A percentile compares a stretch with the other conserved stretches of the same genome.
Evolutionary conservation across 2,888 invertebrate genomes (phyloP).

Genomic region (Alviniconcha strummeri): DNA sequence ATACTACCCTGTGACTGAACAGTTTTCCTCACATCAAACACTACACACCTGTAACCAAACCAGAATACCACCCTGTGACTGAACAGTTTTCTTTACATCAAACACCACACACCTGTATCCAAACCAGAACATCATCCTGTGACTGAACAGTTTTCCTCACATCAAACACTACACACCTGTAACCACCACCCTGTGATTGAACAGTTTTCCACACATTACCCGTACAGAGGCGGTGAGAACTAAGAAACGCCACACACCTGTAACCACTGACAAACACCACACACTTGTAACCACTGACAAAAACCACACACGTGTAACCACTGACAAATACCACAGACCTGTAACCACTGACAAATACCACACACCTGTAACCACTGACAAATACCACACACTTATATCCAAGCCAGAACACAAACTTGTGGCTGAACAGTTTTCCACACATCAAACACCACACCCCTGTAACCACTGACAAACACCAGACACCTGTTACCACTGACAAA

Average conservation of each 20-base stretch:
- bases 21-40: constrained; percentile 17
- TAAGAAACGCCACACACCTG: too few species aligned
- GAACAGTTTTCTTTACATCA: not conserved
- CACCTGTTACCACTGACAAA: constrained; percentile 21
- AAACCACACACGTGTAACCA: too few species aligned
- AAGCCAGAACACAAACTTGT: too few species aligned
- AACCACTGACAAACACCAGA: not conserved
- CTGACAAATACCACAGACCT: too few species aligned
- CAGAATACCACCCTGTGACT: too few species aligned
- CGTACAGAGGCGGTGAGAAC: constrained; percentile 62
- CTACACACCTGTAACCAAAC: constrained; percentile 56
- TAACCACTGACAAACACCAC: too few species aligned
- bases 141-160: too few species aligned
- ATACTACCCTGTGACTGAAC: not conserved
- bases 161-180: too few species aligned
- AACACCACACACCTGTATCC: too few species aligned
- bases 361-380: constrained; percentile 40
- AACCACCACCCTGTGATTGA: too few species aligned
- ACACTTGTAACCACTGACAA: too few species aligned
- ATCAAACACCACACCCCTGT: constrained; percentile 56
- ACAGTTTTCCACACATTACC: constrained; percentile 38
- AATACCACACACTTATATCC: constrained; percentile 54
- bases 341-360: constrained; percentile 36
- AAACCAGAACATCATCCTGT: too few species aligned
- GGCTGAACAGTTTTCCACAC: not conserved